Conservation (phyloP, 2,888 invertebrate genomes). For the Stenodera caucasica region DNA sequence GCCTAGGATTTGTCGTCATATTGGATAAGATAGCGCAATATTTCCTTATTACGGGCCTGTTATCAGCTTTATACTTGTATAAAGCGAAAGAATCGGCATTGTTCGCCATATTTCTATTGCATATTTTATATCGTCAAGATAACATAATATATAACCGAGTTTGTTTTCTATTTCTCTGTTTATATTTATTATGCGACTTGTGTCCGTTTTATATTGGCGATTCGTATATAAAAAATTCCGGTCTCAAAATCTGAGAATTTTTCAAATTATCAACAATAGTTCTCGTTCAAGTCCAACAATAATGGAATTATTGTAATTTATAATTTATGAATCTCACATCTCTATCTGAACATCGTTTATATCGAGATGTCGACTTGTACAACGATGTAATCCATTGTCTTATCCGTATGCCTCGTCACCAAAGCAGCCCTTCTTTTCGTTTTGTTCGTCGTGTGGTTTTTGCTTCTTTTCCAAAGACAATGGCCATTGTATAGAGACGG, state of each 20-base stretch:
- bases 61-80: neutral
- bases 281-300: no score
- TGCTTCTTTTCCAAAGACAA: neutral
- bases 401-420: neutral
- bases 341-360: conserved; percentile 1
- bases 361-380: neutral
- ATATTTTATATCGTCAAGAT: conserved; percentile 8
- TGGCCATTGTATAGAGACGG: neutral
- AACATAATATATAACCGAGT: conserved; percentile 3
- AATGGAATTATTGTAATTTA: neutral
- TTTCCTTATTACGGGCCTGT: conserved; percentile 12
- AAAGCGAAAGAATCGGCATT: neutral
- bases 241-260: no score
- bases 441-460: neutral
- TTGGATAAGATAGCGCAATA: conserved; percentile 4
- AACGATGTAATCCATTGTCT: conserved; percentile 4
- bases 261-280: no score
- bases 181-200: conserved; percentile 2
- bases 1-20: conserved; percentile 27
- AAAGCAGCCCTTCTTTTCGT: neutral
- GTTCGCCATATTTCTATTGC: conserved; percentile 5
- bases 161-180: no score
- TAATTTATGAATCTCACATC: conserved; percentile 1
- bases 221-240: no score
- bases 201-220: neutral